Evolutionary conservation across 2,113 vertebrate genomes (phyloP).

Genomic region (Cebidichthys violaceus): DNA sequence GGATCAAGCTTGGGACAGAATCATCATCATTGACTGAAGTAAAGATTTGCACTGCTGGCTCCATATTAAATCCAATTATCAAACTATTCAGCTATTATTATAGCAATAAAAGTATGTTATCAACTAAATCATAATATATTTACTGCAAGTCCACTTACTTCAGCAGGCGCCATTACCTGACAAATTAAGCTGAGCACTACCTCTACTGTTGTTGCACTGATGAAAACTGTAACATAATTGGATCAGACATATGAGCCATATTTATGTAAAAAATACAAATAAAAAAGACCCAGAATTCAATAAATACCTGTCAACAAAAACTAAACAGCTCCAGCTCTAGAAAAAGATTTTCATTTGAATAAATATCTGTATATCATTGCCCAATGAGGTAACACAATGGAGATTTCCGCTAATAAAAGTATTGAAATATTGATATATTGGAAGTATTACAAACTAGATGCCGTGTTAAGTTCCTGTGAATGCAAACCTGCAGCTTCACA

Average conservation of each 20-base stretch:
- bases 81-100: conserved; percentile 2
- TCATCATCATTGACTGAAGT: no score
- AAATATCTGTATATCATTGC: no score
- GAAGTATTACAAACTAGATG: no score
- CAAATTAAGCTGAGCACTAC: not conserved
- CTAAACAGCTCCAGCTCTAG: not conserved
- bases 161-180: not conserved
- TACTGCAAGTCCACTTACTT: not conserved
- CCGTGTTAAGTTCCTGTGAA: no score
- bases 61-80: conserved; percentile 1
- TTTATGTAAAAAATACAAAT: not conserved
- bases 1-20: not conserved
- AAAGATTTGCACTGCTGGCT: not conserved
- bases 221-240: no score
- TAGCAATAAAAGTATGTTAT: conserved; percentile 1
- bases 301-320: not conserved
- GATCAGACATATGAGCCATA: not conserved
- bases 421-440: no score
- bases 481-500: no score
- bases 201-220: not conserved
- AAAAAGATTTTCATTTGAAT: no score
- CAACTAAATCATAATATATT: not conserved
- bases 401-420: no score
- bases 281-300: not conserved
- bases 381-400: no score